A percentile compares a stretch with the other conserved stretches of the same genome.
Evolutionary conservation across 2,888 invertebrate species (phyloP).

Genomic region (Drosophila emarginata): DNA sequence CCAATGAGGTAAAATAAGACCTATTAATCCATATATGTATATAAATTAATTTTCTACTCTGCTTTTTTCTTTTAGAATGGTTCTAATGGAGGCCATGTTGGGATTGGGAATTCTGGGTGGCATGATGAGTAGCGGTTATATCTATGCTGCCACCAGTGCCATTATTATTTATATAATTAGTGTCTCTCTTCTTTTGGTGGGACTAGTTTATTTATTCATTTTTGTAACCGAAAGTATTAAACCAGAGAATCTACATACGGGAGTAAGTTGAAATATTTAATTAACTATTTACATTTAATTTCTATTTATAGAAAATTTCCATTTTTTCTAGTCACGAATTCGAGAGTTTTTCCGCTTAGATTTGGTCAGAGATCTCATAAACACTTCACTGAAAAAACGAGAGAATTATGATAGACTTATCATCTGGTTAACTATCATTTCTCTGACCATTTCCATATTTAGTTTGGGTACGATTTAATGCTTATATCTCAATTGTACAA

Average conservation of each 20-base stretch:
- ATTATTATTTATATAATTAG: constrained; percentile 77
- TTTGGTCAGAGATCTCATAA: constrained; percentile 79
- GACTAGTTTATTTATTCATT: constrained; percentile 72
- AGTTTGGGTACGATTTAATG: constrained; percentile 68
- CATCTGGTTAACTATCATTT: constrained; percentile 81
- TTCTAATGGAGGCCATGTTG: constrained; percentile 85
- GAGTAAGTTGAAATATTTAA: constrained; percentile 54
- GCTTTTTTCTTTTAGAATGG: constrained; percentile 83
- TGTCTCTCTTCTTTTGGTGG: constrained; percentile 60
- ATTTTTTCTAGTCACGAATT: constrained; percentile 65
- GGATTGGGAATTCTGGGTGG: constrained; percentile 86
- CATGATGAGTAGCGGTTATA: constrained; percentile 85
- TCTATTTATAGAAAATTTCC: background rate
- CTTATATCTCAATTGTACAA: background rate
- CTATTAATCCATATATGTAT: no score
- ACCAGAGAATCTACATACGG: constrained; percentile 66
- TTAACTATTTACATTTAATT: no score
- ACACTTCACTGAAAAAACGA: constrained; percentile 78
- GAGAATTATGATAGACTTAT: constrained; percentile 80
- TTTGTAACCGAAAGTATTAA: constrained; percentile 80
- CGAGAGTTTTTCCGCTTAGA: constrained; percentile 80
- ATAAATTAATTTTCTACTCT: constrained; percentile 35
- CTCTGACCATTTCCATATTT: constrained; percentile 79
- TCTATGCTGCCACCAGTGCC: constrained; percentile 83
- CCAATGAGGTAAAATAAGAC: constrained; percentile 69